A percentile compares a stretch with the other conserved stretches of the same genome.
phyloP scores from a whole-genome alignment of 2,888 invertebrate genomes.

The Desoria tigrina region DNA sequence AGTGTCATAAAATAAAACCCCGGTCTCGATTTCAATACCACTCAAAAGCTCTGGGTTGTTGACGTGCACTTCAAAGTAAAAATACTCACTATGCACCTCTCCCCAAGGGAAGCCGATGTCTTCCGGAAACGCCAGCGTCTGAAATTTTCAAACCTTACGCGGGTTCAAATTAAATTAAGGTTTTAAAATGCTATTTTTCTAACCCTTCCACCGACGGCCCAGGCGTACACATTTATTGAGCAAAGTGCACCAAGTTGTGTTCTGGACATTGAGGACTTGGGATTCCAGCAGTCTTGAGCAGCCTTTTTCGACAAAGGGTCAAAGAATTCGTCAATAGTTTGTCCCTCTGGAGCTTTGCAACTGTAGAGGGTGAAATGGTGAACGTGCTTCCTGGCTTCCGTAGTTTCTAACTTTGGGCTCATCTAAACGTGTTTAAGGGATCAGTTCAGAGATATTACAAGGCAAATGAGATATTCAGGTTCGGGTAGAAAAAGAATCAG shows the following conservation, averaged over 20 bases:
- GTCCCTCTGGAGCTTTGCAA: conserved; percentile 20
- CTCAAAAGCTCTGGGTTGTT: conserved; percentile 65
- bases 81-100: conserved; percentile 68
- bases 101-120: conserved; percentile 79
- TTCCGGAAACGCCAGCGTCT: conserved; percentile 66
- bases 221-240: too few relatives aligned
- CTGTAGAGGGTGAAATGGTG: conserved; percentile 16
- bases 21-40: conserved; percentile 43
- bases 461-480: too few relatives aligned
- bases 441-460: too few relatives aligned
- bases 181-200: too few relatives aligned
- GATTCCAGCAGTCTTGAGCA: background rate
- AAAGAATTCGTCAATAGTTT: conserved; percentile 14
- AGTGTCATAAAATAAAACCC: conserved; percentile 11
- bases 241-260: too few relatives aligned
- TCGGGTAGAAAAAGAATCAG: too few relatives aligned
- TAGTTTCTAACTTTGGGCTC: conserved; percentile 1
- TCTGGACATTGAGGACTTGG: too few relatives aligned
- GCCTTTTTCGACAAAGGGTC: background rate
- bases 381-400: conserved; percentile 1
- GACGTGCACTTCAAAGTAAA: conserved; percentile 89
- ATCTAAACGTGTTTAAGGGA: conserved; percentile 15
- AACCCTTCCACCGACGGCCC: conserved; percentile 58
- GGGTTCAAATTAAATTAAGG: too few relatives aligned
- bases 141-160: too few relatives aligned